Evolutionary conservation across 2,113 vertebrate species (phyloP).

Genomic region (Zootoca vivipara): DNA sequence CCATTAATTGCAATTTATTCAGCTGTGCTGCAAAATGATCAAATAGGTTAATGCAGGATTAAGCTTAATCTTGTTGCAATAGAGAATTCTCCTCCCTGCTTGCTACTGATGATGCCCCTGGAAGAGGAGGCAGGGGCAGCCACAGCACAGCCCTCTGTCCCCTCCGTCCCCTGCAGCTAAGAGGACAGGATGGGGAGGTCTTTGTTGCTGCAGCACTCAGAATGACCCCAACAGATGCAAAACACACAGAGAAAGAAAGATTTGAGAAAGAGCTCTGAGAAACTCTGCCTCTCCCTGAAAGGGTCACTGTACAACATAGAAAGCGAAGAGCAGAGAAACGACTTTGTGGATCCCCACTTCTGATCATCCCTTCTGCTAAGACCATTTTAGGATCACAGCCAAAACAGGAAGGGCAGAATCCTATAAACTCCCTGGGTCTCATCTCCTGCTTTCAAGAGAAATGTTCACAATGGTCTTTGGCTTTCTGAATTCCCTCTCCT

Average conservation of each 20-base stretch:
- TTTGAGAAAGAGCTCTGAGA: background rate
- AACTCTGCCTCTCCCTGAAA: background rate
- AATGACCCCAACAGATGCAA: background rate
- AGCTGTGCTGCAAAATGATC: constrained; percentile 71
- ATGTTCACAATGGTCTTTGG: too few species aligned
- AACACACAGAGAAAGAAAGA: background rate
- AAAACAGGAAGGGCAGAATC: background rate
- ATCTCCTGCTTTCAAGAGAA: background rate
- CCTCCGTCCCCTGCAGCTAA: background rate
- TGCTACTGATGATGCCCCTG: background rate
- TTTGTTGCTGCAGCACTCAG: accelerated
- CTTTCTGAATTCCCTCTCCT: too few species aligned
- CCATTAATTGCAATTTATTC: constrained; percentile 61
- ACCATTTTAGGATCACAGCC: background rate
- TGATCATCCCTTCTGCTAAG: background rate
- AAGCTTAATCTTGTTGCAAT: constrained; percentile 74
- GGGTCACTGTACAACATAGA: background rate
- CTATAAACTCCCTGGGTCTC: background rate
- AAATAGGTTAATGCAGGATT: constrained; percentile 80
- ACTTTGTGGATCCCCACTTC: background rate
- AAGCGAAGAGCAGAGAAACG: background rate
- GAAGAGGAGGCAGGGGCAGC: background rate
- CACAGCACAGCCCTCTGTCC: constrained; percentile 14
- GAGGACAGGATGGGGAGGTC: background rate
- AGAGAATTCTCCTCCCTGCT: constrained; percentile 42